Evolutionary conservation across 2,113 vertebrate species (phyloP).

Genomic region (Camelus bactrianus): DNA sequence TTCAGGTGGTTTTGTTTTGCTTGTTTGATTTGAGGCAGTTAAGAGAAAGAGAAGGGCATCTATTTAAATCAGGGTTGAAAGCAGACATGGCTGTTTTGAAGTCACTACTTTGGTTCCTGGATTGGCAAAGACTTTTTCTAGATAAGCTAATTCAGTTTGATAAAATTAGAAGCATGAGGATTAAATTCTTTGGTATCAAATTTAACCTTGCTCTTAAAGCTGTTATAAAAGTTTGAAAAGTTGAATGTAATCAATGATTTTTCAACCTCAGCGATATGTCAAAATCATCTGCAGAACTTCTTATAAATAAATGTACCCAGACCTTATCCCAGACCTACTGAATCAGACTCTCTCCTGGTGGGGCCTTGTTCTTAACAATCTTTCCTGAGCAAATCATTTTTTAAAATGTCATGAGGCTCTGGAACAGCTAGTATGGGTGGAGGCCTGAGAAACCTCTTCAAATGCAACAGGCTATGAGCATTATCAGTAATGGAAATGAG

Average conservation of each 20-base stretch:
- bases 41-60: neutral
- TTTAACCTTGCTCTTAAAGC: constrained; percentile 26
- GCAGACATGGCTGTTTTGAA: neutral
- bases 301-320: neutral
- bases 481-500: neutral
- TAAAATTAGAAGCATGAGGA: constrained; percentile 10
- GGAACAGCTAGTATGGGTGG: neutral
- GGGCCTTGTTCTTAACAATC: neutral
- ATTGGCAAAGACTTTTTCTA: constrained; percentile 5
- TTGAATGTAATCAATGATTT: neutral
- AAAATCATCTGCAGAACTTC: neutral
- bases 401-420: neutral
- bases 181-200: constrained; percentile 26
- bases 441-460: constrained; percentile 14
- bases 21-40: neutral
- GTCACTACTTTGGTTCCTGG: neutral
- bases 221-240: neutral
- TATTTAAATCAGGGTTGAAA: neutral
- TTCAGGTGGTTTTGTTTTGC: neutral
- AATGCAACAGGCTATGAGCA: neutral
- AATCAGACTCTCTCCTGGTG: neutral
- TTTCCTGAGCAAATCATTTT: neutral
- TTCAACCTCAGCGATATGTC: neutral
- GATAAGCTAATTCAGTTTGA: neutral
- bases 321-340: neutral